Evolutionary conservation across 1,140 invertebrate genomes (phyloP), one percentile per base, ranked within the genome.

Genomic region (Rhynchophorus ferrugineus): DNA sequence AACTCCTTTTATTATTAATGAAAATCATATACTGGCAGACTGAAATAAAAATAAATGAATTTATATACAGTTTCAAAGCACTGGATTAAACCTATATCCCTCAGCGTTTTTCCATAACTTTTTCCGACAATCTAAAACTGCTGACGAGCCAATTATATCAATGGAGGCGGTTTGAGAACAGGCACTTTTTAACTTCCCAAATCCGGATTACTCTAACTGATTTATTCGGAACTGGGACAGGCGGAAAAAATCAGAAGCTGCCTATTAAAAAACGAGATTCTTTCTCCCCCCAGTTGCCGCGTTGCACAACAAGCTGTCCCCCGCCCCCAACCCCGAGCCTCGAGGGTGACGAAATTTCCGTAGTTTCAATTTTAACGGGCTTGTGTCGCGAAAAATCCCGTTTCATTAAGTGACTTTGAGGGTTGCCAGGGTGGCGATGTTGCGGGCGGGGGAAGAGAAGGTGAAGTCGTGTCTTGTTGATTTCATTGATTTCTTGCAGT

Each of bases 361-460:
- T 51, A 39, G 43, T 59, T 61, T 56, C 44, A 50, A 56, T 58
- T 57, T 61, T 61, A 61, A 61, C 59, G 45, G 52, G 49, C 42
- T 59, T 61, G 61, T 64, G n/a, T n/a, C 62, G 57, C 61, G 62
- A 64, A 64, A 66, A 66, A 64, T 64, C 64, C 59, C 58, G 59
- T 66, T 66, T 66, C 64, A 66, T 66, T 66, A 66, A 66, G 59
- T 66, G 62, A 61, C 64, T 64, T 61, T 61, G 58, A 59, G 64
- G 64, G 62, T 64, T 61, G 61, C 61, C 55, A 61, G 54, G 59
- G 42, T n/a, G n/a, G n/a, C n/a, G n/a, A n/a, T n/a, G n/a, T n/a
- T n/a, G n/a, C n/a, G n/a, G n/a, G n/a, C n/a, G n/a, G n/a, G n/a
- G n/a, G n/a, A n/a, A n/a, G n/a, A n/a, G n/a, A n/a, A n/a, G n/a